A percentile compares a stretch with the other conserved stretches of the same genome.
Conservation (phyloP, 2,797 vertebrate species). For the Aplochiton taeniatus region DNA sequence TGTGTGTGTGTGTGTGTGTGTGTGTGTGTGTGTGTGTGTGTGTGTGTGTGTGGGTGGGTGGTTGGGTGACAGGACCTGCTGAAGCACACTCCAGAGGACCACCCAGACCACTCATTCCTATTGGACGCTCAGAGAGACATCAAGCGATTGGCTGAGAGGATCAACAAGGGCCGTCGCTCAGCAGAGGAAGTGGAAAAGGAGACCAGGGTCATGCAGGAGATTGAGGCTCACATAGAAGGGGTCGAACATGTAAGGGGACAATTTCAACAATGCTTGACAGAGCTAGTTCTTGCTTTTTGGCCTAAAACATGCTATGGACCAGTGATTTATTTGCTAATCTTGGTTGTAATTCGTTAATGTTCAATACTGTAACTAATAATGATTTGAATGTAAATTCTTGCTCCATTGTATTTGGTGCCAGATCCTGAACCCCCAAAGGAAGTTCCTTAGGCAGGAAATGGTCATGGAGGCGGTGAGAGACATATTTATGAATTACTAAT, state of each 20-base stretch:
- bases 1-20: neutral
- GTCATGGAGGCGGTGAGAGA: slow-evolving; percentile 92
- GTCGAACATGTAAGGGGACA: slow-evolving; percentile 84
- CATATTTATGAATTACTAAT: neutral
- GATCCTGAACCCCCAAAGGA: slow-evolving; percentile 93
- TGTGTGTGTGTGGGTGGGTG: slow-evolving; percentile 2
- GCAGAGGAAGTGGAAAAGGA: slow-evolving; percentile 95
- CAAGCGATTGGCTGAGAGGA: slow-evolving; percentile 92
- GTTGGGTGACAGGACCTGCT: slow-evolving; percentile 83
- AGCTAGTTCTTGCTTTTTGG: too few species aligned
- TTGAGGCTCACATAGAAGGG: slow-evolving; percentile 96
- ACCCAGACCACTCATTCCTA: slow-evolving; percentile 88
- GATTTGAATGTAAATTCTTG: neutral
- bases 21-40: neutral
- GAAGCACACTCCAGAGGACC: slow-evolving; percentile 94
- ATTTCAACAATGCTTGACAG: too few species aligned
- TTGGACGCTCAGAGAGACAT: slow-evolving; percentile 93
- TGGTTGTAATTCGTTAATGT: too few species aligned
- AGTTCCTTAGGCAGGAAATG: slow-evolving; percentile 97
- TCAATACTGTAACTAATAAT: neutral
- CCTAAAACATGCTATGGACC: too few species aligned
- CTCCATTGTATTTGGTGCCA: slow-evolving; percentile 42
- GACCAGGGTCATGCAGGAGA: slow-evolving; percentile 94
- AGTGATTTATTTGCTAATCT: too few species aligned
- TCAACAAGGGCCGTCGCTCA: slow-evolving; percentile 93